These are phyloP conservation scores for Phalacrocorax carbo DNA, from an alignment of 2,113 vertebrate genomes.

Conservation along the genomic window DNA sequence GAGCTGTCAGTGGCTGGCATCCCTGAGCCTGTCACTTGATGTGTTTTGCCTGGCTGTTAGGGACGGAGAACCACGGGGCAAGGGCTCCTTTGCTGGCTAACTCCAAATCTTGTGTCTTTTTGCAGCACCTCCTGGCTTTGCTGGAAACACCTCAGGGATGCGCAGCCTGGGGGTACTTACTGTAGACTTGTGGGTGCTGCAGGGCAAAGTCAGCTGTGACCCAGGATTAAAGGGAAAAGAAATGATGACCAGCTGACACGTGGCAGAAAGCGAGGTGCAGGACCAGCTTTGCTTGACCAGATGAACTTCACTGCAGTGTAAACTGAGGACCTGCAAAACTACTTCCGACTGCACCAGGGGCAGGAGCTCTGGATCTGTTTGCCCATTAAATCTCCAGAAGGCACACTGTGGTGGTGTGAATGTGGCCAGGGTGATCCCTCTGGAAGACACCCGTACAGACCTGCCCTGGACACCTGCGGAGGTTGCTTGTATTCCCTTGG, in stretches of 20 bases:
- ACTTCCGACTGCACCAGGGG: background rate
- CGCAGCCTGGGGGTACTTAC: fast-evolving
- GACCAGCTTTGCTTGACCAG: fast-evolving
- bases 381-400: background rate
- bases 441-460: background rate
- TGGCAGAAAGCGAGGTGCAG: fast-evolving
- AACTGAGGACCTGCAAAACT: background rate
- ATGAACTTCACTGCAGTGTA: background rate
- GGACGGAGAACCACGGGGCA: fast-evolving
- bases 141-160: background rate
- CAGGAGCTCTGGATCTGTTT: background rate
- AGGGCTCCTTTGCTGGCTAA: background rate
- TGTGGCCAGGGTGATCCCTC: background rate
- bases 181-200: background rate
- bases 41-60: background rate
- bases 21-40: fast-evolving
- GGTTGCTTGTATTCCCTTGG: background rate
- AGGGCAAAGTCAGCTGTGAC: background rate
- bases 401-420: background rate
- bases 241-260: background rate
- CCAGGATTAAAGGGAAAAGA: background rate
- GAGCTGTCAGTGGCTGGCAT: background rate
- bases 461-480: background rate
- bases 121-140: background rate
- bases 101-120: background rate